Evolutionary conservation across 2,797 vertebrate genomes (phyloP).

Genomic region (Leptatherina wallacei): DNA sequence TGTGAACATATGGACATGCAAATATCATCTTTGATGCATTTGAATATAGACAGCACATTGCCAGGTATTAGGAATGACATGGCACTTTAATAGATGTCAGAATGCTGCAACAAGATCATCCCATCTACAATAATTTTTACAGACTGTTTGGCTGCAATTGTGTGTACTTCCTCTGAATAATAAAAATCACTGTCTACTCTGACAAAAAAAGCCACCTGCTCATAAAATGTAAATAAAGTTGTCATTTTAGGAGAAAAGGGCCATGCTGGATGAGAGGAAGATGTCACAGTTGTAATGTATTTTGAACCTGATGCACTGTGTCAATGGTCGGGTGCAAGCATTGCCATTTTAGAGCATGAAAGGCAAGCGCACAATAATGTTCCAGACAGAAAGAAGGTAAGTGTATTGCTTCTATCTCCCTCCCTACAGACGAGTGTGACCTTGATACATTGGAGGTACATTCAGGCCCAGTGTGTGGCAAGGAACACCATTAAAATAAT

Average conservation of each 20-base stretch:
- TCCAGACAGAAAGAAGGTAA: constrained; percentile 26
- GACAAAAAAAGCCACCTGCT: not conserved
- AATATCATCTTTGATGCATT: constrained; percentile 32
- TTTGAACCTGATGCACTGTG: constrained; percentile 9
- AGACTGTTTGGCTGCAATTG: not conserved
- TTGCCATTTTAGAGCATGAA: constrained; percentile 16
- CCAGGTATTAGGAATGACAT: constrained; percentile 16
- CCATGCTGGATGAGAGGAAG: not conserved
- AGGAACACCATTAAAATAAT: constrained; percentile 75
- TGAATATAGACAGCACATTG: constrained; percentile 1
- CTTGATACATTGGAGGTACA: constrained; percentile 44
- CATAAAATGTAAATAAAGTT: constrained; percentile 1
- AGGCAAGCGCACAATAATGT: not conserved
- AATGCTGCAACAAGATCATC: not conserved
- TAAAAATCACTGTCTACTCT: not conserved
- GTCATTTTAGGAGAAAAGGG: not conserved
- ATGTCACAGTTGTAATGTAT: constrained; percentile 13
- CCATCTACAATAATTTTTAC: not conserved
- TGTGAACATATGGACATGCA: constrained; percentile 6
- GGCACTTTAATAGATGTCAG: constrained; percentile 29
- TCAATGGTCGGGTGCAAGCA: not conserved
- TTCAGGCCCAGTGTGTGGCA: constrained; percentile 37
- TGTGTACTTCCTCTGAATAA: constrained; percentile 14
- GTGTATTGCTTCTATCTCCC: constrained; percentile 28
- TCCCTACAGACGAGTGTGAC: constrained; percentile 53